These are phyloP conservation scores for Pterophyllum scalare DNA, from an alignment of 2,113 vertebrate genomes.

Conservation along the genomic window DNA sequence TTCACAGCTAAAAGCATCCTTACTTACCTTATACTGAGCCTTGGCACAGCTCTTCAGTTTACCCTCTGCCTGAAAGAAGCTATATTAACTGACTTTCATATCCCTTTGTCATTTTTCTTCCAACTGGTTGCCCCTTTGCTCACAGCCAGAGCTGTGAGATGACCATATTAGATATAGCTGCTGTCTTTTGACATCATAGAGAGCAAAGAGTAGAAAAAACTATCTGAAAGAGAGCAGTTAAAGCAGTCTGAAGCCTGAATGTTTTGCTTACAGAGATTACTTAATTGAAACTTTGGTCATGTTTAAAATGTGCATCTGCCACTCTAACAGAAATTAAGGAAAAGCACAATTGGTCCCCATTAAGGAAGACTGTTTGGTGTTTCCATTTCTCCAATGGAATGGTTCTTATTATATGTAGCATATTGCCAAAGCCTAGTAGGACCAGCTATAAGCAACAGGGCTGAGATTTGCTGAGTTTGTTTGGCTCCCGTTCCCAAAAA, in stretches of 20 bases:
- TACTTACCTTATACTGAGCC: neutral
- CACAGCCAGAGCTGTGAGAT: neutral
- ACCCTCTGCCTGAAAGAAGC: neutral
- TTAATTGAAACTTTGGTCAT: neutral
- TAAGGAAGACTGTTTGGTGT: neutral
- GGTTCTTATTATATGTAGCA: neutral
- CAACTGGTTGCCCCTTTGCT: neutral
- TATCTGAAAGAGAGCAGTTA: too few relatives aligned
- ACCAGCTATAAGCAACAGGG: too few relatives aligned
- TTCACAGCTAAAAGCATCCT: neutral
- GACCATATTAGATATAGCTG: neutral
- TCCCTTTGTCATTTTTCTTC: neutral
- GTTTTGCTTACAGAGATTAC: neutral
- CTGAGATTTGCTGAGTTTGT: neutral
- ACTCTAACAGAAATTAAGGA: neutral
- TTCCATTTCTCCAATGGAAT: neutral
- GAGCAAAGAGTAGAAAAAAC: neutral
- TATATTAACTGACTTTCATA: neutral
- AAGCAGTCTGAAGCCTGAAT: too few relatives aligned
- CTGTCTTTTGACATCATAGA: neutral
- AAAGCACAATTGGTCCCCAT: neutral
- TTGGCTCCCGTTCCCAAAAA: neutral
- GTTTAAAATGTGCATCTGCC: neutral
- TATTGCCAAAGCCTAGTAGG: neutral
- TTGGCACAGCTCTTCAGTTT: neutral